Conservation (phyloP, 1,140 invertebrate genomes). For the Pseudoatta argentina region DNA sequence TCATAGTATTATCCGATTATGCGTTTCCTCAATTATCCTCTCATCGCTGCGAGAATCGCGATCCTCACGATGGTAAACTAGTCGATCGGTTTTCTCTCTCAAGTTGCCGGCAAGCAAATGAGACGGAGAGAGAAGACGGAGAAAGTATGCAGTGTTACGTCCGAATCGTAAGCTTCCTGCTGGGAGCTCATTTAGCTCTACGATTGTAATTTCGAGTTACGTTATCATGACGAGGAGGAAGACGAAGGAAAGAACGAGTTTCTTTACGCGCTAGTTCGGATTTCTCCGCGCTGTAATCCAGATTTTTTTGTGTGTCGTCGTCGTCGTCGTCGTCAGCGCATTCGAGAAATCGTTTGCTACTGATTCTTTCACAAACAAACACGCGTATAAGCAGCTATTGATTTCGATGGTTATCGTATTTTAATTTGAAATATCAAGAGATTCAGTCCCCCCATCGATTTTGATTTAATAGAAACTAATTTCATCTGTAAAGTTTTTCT, state of each 20-base stretch:
- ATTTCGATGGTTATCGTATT: background rate
- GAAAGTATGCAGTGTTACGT: slow-evolving; percentile 72
- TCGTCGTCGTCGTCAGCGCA: background rate
- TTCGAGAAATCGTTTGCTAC: slow-evolving; percentile 33
- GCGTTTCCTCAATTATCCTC: slow-evolving; percentile 25
- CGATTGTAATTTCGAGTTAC: slow-evolving; percentile 56
- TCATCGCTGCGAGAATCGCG: slow-evolving; percentile 7
- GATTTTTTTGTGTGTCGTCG: slow-evolving; percentile 30
- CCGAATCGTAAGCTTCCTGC: slow-evolving; percentile 51
- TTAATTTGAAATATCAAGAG: background rate
- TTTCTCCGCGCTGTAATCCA: slow-evolving; percentile 47
- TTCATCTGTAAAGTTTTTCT: background rate
- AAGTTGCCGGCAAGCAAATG: background rate
- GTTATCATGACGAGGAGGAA: slow-evolving; percentile 46
- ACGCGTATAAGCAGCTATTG: background rate
- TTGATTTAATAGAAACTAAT: background rate
- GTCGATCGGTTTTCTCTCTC: slow-evolving; percentile 35
- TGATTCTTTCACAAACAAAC: slow-evolving; percentile 22
- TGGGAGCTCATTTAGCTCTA: slow-evolving; percentile 45
- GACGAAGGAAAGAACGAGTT: slow-evolving; percentile 44
- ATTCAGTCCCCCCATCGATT: background rate
- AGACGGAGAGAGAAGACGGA: slow-evolving; percentile 35
- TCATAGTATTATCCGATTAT: slow-evolving; percentile 1
- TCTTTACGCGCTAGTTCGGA: slow-evolving; percentile 24
- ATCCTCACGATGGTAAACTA: background rate